These are phyloP conservation scores for Morbakka virulenta DNA, from an alignment of 30 jellyfish, hydroid and myxozoan genomes.

Conservation along the genomic window DNA sequence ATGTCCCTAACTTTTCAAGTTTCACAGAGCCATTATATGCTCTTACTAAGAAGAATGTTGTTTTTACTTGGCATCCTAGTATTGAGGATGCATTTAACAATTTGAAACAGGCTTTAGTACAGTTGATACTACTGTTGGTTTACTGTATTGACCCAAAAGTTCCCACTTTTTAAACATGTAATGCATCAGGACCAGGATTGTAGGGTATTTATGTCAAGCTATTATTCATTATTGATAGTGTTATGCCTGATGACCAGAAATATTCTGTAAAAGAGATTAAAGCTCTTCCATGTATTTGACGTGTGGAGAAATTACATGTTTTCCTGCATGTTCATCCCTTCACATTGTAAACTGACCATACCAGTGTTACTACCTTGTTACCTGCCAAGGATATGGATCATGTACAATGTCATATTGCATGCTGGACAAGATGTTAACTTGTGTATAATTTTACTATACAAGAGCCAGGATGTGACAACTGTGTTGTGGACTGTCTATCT, in stretches of 20 bases:
- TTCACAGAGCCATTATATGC: background rate
- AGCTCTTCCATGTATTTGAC: background rate
- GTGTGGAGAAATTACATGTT: background rate
- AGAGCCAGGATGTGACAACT: background rate
- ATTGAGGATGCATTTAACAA: background rate
- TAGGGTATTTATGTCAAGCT: background rate
- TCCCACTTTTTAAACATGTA: background rate
- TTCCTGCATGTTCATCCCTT: background rate
- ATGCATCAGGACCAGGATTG: background rate
- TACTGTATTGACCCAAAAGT: background rate
- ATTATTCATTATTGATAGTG: too few species aligned
- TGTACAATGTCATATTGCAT: background rate
- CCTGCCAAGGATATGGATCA: background rate
- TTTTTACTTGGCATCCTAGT: background rate
- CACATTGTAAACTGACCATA: background rate
- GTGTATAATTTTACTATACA: background rate
- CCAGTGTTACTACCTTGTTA: background rate
- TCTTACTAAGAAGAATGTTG: background rate
- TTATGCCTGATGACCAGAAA: too few species aligned
- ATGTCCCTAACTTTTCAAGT: background rate
- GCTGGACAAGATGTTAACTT: background rate
- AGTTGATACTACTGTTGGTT: background rate
- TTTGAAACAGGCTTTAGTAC: background rate
- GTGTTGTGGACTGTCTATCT: background rate
- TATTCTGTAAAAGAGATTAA: background rate